Evolutionary conservation across 2,888 invertebrate genomes (phyloP).

Genomic region (Junonia oenone): DNA sequence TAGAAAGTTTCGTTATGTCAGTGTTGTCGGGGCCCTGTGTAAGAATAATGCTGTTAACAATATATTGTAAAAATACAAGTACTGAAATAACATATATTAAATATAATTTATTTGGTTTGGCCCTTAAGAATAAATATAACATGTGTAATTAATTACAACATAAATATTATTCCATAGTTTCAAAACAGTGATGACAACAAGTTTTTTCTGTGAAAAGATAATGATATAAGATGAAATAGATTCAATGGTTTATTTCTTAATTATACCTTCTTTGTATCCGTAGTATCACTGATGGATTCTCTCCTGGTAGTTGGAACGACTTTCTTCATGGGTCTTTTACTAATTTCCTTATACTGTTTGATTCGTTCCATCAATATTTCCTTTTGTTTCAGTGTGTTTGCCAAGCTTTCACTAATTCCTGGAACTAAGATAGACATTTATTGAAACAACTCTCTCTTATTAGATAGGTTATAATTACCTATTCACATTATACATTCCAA

Average conservation of each 20-base stretch:
- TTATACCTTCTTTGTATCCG: slow-evolving; percentile 38
- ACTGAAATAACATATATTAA: too few species aligned
- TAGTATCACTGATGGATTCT: slow-evolving; percentile 42
- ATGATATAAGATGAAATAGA: too few species aligned
- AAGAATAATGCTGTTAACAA: not conserved
- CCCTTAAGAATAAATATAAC: too few species aligned
- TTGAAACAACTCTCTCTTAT: not conserved
- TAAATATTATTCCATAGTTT: too few species aligned
- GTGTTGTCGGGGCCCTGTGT: slow-evolving; percentile 58
- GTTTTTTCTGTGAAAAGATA: too few species aligned
- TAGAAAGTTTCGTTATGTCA: slow-evolving; percentile 75
- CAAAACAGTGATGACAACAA: too few species aligned
- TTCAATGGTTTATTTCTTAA: too few species aligned
- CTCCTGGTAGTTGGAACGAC: slow-evolving; percentile 41
- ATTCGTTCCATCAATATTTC: slow-evolving; percentile 71
- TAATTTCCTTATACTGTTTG: slow-evolving; percentile 73
- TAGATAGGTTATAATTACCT: not conserved
- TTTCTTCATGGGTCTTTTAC: slow-evolving; percentile 61
- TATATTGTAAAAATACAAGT: not conserved
- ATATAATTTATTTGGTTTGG: too few species aligned
- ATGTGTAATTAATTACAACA: too few species aligned
- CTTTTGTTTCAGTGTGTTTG: slow-evolving; percentile 71
- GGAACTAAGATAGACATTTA: slow-evolving; percentile 51
- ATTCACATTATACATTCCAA: too few species aligned
- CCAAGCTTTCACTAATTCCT: slow-evolving; percentile 73